Conservation (phyloP, 2,888 invertebrate genomes). For the Latrodectus elegans region DNA sequence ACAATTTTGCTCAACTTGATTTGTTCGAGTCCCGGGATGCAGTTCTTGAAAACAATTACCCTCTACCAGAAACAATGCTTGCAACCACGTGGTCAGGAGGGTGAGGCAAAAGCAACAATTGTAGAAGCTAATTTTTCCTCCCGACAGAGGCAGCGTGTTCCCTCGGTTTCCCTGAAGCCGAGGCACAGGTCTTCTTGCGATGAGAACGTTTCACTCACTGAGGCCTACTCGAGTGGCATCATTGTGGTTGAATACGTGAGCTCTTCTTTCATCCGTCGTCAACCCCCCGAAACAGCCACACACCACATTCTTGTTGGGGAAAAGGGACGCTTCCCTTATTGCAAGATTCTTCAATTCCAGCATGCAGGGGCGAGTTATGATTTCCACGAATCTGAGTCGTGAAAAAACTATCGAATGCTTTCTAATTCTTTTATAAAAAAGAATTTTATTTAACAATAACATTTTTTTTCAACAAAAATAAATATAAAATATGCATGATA, state of each 20-base stretch:
- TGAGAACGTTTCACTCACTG: constrained; percentile 27
- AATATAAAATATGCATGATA: too few relatives aligned
- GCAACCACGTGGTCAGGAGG: constrained; percentile 27
- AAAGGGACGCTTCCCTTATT: background rate
- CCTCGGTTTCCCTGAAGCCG: constrained; percentile 11
- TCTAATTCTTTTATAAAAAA: too few relatives aligned
- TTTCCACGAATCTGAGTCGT: too few relatives aligned
- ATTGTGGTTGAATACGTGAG: constrained; percentile 61
- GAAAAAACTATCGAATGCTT: too few relatives aligned
- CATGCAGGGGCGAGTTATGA: too few relatives aligned
- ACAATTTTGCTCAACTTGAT: too few relatives aligned
- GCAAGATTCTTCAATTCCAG: background rate
- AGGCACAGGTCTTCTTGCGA: constrained; percentile 20
- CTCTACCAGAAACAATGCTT: background rate
- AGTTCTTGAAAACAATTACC: too few relatives aligned
- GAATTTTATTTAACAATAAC: too few relatives aligned
- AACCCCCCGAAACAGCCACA: constrained; percentile 42
- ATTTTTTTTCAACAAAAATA: too few relatives aligned
- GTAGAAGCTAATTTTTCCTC: background rate
- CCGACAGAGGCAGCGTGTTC: constrained; percentile 22
- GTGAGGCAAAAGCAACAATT: background rate
- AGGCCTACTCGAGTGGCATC: constrained; percentile 58
- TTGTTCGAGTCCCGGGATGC: too few relatives aligned
- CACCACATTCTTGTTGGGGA: background rate
- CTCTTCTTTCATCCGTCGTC: constrained; percentile 37